A percentile compares a stretch with the other conserved stretches of the same genome.
These are phyloP conservation scores for Pecten maximus DNA, from an alignment of 2,888 invertebrate species.

Conservation along the genomic window DNA sequence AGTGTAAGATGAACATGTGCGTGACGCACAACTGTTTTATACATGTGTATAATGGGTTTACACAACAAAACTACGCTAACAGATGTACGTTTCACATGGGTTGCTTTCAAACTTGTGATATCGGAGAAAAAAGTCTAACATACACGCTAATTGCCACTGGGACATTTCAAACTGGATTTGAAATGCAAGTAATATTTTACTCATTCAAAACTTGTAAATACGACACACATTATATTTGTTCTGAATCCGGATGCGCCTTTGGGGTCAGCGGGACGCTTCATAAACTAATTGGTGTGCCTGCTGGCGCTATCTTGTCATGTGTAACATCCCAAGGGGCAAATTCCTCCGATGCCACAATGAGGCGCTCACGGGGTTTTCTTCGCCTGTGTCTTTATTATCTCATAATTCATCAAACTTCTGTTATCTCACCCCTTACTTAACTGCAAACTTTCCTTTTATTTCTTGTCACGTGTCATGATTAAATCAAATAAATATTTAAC, in stretches of 20 bases:
- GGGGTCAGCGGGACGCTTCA: conserved; percentile 16
- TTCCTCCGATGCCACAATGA: not conserved
- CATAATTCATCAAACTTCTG: not conserved
- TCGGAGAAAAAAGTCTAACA: not conserved
- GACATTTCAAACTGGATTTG: not conserved
- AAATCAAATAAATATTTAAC: not conserved
- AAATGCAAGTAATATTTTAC: not conserved
- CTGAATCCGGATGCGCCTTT: not conserved
- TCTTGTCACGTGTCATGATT: not conserved
- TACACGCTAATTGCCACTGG: not conserved
- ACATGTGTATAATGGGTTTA: not conserved
- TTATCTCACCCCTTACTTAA: not conserved
- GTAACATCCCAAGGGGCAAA: conserved; percentile 18
- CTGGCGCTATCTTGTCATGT: not conserved
- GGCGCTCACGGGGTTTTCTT: not conserved
- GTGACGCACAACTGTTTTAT: not conserved
- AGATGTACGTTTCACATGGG: not conserved
- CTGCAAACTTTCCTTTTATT: not conserved
- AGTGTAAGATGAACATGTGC: not conserved
- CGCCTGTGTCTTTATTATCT: not conserved
- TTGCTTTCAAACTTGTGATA: not conserved
- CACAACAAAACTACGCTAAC: not conserved
- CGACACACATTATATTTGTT: not conserved
- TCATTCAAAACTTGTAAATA: not conserved
- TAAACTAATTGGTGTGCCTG: conserved; percentile 5